Evolutionary conservation across 2,888 invertebrate genomes (phyloP).

Genomic region (Drosophila longiperda): DNA sequence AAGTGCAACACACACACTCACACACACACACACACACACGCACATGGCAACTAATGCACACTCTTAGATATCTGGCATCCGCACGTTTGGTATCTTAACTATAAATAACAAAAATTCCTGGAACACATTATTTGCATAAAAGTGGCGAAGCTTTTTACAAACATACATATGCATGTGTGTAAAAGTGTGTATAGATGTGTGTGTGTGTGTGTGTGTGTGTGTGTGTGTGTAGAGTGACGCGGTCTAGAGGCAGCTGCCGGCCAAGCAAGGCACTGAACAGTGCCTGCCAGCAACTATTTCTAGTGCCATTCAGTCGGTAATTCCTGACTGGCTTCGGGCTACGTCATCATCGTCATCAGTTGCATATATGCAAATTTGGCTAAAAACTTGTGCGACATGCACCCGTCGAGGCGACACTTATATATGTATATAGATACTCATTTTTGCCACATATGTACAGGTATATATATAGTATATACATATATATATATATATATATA

Average conservation of each 20-base stretch:
- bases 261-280: constrained; percentile 29
- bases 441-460: neutral
- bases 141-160: constrained; percentile 69
- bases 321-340: constrained; percentile 46
- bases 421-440: constrained; percentile 8
- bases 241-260: constrained; percentile 2
- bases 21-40: constrained; percentile 1
- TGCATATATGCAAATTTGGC: constrained; percentile 78
- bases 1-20: constrained; percentile 30
- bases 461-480: constrained; percentile 1
- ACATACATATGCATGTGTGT: constrained; percentile 1
- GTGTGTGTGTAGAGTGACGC: neutral
- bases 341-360: constrained; percentile 72
- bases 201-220: neutral
- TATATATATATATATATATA: constrained; percentile 14
- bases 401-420: constrained; percentile 38
- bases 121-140: constrained; percentile 81
- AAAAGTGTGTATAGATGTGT: neutral
- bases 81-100: constrained; percentile 79
- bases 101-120: constrained; percentile 80
- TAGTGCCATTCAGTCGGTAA: constrained; percentile 56
- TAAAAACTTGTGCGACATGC: constrained; percentile 70
- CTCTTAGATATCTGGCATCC: constrained; percentile 72
- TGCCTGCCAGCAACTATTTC: constrained; percentile 58
- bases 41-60: constrained; percentile 60